Evolutionary conservation across 2,113 vertebrate genomes (phyloP), one percentile per base, ranked within the genome.

Genomic region (Ptilonorhynchus violaceus): DNA sequence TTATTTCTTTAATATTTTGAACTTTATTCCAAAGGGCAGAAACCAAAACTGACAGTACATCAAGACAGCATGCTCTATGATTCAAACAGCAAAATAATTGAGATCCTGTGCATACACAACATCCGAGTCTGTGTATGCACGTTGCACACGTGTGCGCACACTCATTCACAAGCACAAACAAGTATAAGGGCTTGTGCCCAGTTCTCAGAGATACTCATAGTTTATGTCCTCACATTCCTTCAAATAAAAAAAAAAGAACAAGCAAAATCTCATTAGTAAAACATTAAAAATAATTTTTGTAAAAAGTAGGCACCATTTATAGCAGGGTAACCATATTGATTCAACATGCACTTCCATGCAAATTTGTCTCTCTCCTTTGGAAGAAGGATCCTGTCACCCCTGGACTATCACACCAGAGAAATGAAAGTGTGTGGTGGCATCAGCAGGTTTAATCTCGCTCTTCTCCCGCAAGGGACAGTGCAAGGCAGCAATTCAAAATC

Each of bases 1-100:
- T 87, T 94, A 95, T 96, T 97, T 97, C 89, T 97, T 97, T 95
- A 97, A 79, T 87, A 90, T 73, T 76, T 77, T 89, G 63, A 92
- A 86, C 88, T 95, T 97, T 83, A 76, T 92, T 96, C 87, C 88
- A 77, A 94, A 96, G 60, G 85, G 67, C 89, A 96, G 86, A 96
- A 97, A 96, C 76, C 82, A 95, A 94, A 96, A 92, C 63, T 87
- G 94, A 96, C 88, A 96, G 85, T 74, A 90, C 76, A 92, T 90
- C 80, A 87, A 93, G 96, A 93, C 92, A 91, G 70, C 53, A 59
- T n/a, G 72, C 4, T 75, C 62, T 82, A 12, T 50, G 88, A 94
- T 78, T 94, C 96, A 97, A 96, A 83, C 70, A 91, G 75, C 56
- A 95, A 95, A 96, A 94, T 89, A 97, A 97, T 95, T 94, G 91